A percentile compares a stretch with the other conserved stretches of the same genome.
phyloP scores from a whole-genome alignment of 2,113 vertebrate species.

The Trochalopteron elliotii region DNA sequence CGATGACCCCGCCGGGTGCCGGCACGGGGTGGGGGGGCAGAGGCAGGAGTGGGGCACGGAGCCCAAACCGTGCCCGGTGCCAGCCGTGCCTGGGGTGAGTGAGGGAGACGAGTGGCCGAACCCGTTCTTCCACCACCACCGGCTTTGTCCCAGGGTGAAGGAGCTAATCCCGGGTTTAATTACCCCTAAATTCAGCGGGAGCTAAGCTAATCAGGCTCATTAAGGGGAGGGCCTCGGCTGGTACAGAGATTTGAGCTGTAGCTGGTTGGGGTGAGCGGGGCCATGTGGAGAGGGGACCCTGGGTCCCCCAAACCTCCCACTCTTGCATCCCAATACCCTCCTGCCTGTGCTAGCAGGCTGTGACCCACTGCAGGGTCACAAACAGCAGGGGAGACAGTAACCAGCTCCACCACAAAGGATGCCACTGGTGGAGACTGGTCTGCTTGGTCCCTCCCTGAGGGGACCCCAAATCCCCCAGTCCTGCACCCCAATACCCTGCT shows the following conservation, averaged over 20 bases:
- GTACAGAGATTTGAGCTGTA: background rate
- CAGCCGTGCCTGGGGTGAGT: no score
- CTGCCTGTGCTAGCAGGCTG: background rate
- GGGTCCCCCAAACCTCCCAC: background rate
- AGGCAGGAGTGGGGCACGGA: background rate
- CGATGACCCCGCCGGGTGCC: background rate
- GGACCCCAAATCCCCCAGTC: background rate
- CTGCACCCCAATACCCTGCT: background rate
- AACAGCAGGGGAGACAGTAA: fast-evolving
- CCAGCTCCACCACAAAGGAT: background rate
- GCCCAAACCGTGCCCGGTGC: background rate
- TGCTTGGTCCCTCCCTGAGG: background rate
- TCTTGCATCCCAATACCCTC: background rate
- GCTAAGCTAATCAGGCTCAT: constrained; percentile 40
- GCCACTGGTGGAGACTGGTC: background rate
- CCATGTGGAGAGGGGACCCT: fast-evolving
- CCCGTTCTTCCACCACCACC: no score
- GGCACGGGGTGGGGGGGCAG: background rate
- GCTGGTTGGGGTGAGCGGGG: background rate
- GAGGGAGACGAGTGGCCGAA: no score
- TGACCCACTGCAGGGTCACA: background rate
- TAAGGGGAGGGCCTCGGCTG: background rate
- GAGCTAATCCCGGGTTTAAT: constrained; percentile 54
- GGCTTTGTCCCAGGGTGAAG: background rate
- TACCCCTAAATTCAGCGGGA: constrained; percentile 30